Evolutionary conservation across 2,888 invertebrate genomes (phyloP).

Genomic region (Ectemnius lituratus): DNA sequence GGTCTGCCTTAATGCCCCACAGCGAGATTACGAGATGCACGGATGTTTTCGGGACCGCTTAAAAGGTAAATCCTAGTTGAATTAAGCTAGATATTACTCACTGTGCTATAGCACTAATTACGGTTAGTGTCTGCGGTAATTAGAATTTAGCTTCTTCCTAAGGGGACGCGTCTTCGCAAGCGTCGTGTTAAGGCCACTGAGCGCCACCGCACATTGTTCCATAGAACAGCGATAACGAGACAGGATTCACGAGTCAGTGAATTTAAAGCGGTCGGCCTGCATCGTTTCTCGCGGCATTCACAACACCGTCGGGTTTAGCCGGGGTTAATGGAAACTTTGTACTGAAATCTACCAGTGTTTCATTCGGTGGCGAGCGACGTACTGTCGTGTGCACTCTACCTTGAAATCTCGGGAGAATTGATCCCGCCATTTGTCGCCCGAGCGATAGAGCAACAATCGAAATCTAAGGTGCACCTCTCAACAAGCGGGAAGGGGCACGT

Average conservation of each 20-base stretch:
- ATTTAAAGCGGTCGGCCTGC: constrained; percentile 5
- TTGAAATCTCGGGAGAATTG: too few relatives aligned
- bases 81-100: constrained; percentile 46
- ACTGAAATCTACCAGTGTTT: too few relatives aligned
- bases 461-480: too few relatives aligned
- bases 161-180: constrained; percentile 22
- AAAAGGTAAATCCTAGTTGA: constrained; percentile 37
- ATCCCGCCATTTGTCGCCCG: too few relatives aligned
- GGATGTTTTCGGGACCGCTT: constrained; percentile 36
- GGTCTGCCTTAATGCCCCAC: constrained; percentile 26
- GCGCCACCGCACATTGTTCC: constrained; percentile 24
- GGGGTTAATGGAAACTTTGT: too few relatives aligned
- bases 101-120: constrained; percentile 50
- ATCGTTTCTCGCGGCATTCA: too few relatives aligned
- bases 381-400: too few relatives aligned
- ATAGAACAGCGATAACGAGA: constrained; percentile 28
- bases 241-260: constrained; percentile 25
- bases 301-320: too few relatives aligned
- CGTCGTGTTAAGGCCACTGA: background rate
- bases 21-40: constrained; percentile 36
- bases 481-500: background rate
- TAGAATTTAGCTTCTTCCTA: constrained; percentile 56
- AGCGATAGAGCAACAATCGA: too few relatives aligned
- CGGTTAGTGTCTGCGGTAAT: constrained; percentile 50
- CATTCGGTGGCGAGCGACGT: too few relatives aligned